Percentiles rank a stretch among this genome's conserved stretches.
Evolutionary conservation across 2,888 invertebrate species (phyloP).

Genomic region (Hetaerina titia): DNA sequence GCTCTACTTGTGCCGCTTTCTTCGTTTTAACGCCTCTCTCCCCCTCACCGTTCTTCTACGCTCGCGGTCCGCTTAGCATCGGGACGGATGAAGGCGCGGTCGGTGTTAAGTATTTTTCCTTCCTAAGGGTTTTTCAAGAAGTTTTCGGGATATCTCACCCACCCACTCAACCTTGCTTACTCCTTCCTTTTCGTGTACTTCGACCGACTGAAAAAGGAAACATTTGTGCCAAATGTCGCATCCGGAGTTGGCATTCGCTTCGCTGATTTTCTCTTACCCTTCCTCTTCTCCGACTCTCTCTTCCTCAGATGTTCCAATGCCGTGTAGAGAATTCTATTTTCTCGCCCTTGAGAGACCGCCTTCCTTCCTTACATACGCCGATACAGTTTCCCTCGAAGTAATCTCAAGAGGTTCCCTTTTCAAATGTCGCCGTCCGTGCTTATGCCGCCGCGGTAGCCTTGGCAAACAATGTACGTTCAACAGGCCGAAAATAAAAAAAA

Average conservation of each 20-base stretch:
- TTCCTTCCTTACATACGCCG: background rate
- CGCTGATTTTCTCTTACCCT: slow-evolving; percentile 15
- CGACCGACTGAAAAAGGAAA: slow-evolving; percentile 36
- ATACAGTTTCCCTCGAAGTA: background rate
- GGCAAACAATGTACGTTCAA: background rate
- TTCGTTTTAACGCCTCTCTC: background rate
- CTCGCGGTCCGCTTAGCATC: slow-evolving; percentile 49
- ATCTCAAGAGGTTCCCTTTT: background rate
- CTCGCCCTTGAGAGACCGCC: background rate
- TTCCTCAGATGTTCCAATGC: background rate
- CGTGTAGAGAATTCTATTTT: background rate
- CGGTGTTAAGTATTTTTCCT: slow-evolving; percentile 44
- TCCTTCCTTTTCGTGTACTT: background rate
- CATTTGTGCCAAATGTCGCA: slow-evolving; percentile 62
- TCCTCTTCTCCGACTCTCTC: background rate
- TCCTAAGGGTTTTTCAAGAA: slow-evolving; percentile 6
- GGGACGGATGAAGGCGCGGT: slow-evolving; percentile 18
- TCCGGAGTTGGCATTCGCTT: slow-evolving; percentile 25
- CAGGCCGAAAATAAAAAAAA: background rate
- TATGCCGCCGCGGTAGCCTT: background rate
- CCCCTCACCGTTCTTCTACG: background rate
- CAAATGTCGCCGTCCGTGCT: background rate
- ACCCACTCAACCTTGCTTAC: background rate
- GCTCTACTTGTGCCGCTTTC: background rate
- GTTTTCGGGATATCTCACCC: background rate